Conservation (phyloP, 1,140 invertebrate genomes). For the Neodiprion pinetum region DNA sequence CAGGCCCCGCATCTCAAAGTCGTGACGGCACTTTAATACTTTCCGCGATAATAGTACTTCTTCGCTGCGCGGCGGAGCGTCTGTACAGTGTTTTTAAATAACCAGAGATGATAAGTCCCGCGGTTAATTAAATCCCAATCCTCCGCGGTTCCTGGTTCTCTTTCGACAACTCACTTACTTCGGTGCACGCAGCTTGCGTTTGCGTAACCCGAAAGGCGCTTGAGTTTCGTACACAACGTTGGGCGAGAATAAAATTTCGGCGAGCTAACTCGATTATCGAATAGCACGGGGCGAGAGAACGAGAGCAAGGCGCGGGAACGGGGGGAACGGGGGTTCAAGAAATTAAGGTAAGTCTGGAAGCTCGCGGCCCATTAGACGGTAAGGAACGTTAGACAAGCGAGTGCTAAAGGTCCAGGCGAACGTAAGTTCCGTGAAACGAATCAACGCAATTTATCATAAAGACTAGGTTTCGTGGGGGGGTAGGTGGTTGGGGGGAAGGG, state of each 20-base stretch:
- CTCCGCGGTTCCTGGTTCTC: not conserved
- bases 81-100: not conserved
- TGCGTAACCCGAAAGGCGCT: too few species aligned
- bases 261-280: too few species aligned
- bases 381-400: not conserved
- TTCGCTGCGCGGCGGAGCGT: not conserved
- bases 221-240: not conserved
- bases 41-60: slow-evolving; percentile 36
- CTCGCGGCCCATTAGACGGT: not conserved
- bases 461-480: slow-evolving; percentile 51
- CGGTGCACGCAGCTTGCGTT: too few species aligned
- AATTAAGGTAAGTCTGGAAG: not conserved
- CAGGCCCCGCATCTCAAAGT: slow-evolving; percentile 26
- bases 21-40: slow-evolving; percentile 44
- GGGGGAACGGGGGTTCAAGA: not conserved
- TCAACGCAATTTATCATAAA: slow-evolving; percentile 52
- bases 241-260: not conserved
- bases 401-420: too few species aligned
- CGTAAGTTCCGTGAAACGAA: not conserved
- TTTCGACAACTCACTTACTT: too few species aligned
- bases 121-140: slow-evolving; percentile 3
- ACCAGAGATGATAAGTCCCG: not conserved
- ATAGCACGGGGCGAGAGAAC: too few species aligned
- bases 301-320: too few species aligned
- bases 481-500: slow-evolving; percentile 24